phyloP scores from a whole-genome alignment of 2,888 invertebrate genomes.

The Heliothis peltigera region DNA sequence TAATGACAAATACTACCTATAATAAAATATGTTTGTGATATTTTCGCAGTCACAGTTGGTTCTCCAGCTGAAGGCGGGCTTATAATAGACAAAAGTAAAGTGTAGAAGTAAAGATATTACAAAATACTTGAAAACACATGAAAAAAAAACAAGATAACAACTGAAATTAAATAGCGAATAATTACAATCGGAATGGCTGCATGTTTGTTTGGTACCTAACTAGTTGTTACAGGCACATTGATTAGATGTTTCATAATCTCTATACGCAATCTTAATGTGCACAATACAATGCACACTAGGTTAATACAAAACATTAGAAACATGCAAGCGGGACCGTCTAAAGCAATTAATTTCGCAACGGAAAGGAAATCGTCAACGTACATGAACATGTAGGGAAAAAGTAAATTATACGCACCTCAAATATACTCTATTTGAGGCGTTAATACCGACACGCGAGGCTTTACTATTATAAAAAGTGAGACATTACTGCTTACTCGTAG shows the following conservation, averaged over 20 bases:
- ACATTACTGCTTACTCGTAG: conserved; percentile 60
- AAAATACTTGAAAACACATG: too few relatives aligned
- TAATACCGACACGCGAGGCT: conserved; percentile 68
- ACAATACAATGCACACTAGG: conserved; percentile 45
- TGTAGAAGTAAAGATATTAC: too few relatives aligned
- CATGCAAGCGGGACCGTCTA: conserved; percentile 55
- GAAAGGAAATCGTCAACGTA: conserved; percentile 71
- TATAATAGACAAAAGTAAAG: too few relatives aligned
- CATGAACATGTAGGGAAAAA: conserved; percentile 68
- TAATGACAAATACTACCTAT: too few relatives aligned
- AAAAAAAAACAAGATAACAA: neutral
- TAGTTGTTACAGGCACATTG: conserved; percentile 18
- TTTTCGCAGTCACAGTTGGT: too few relatives aligned
- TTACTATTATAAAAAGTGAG: conserved; percentile 63
- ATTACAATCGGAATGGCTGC: conserved; percentile 26
- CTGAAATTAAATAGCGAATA: conserved; percentile 14
- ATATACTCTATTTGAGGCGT: conserved; percentile 64
- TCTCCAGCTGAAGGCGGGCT: too few relatives aligned
- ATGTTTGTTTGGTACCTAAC: conserved; percentile 24
- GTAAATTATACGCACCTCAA: conserved; percentile 66
- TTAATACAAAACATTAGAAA: conserved; percentile 51
- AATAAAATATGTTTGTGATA: too few relatives aligned
- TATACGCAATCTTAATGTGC: conserved; percentile 46
- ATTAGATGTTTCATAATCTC: conserved; percentile 42
- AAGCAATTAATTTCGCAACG: conserved; percentile 69